A percentile compares a stretch with the other conserved stretches of the same genome.
These are phyloP conservation scores for Symphodus melops DNA, from an alignment of 2,113 vertebrate genomes.

Conservation along the genomic window DNA sequence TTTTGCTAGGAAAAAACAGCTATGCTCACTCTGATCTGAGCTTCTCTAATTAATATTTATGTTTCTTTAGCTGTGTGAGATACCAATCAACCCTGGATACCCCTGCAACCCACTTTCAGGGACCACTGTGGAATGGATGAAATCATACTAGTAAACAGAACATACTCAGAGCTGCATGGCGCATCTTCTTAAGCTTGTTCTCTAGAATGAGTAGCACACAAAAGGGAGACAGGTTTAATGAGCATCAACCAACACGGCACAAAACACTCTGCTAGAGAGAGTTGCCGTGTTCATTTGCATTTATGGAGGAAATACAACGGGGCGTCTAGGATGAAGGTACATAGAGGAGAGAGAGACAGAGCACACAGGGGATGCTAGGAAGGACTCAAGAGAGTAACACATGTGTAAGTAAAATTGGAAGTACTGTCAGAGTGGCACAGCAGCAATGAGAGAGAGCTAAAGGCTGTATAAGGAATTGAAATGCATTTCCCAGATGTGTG, in stretches of 20 bases:
- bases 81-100: slow-evolving; percentile 27
- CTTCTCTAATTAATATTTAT: slow-evolving; percentile 20
- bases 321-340: slow-evolving; percentile 27
- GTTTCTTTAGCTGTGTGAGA: slow-evolving; percentile 25
- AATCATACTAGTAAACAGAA: slow-evolving; percentile 39
- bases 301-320: slow-evolving; percentile 31
- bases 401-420: slow-evolving; percentile 37
- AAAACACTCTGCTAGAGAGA: slow-evolving; percentile 33
- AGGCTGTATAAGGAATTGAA: slow-evolving; percentile 41
- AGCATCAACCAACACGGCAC: slow-evolving; percentile 29
- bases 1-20: slow-evolving; percentile 20
- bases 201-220: slow-evolving; percentile 33
- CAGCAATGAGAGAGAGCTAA: slow-evolving; percentile 37
- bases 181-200: slow-evolving; percentile 22
- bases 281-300: slow-evolving; percentile 47
- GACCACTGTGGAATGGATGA: slow-evolving; percentile 15
- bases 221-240: slow-evolving; percentile 45
- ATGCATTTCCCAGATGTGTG: slow-evolving; percentile 43
- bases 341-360: slow-evolving; percentile 16
- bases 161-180: slow-evolving; percentile 36
- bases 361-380: slow-evolving; percentile 30
- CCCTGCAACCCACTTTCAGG: not conserved
- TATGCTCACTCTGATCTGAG: slow-evolving; percentile 10
- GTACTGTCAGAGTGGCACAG: slow-evolving; percentile 35
- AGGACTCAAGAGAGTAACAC: slow-evolving; percentile 39